These are phyloP conservation scores for Pecten maximus DNA, from an alignment of 2,888 invertebrate species.

Conservation along the genomic window DNA sequence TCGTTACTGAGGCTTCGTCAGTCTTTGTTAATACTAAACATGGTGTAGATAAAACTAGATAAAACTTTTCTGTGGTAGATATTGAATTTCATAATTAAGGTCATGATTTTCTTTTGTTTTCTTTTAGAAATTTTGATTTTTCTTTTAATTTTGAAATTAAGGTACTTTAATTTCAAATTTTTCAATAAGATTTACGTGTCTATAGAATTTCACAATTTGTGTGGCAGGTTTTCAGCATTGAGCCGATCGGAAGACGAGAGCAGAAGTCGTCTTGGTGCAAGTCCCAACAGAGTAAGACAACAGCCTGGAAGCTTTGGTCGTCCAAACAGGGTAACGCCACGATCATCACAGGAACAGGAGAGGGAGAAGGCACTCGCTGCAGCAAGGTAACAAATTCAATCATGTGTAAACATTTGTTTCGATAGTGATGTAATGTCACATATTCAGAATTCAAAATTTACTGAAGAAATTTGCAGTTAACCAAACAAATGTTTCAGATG, in stretches of 20 bases:
- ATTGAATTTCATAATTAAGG: too few species aligned
- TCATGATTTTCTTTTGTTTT: too few species aligned
- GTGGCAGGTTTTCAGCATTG: constrained; percentile 68
- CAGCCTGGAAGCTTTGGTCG: constrained; percentile 65
- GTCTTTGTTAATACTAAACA: background rate
- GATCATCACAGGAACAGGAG: constrained; percentile 78
- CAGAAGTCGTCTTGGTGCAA: constrained; percentile 70
- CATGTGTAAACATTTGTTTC: background rate
- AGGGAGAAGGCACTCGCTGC: constrained; percentile 76
- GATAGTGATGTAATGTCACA: background rate
- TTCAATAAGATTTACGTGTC: too few species aligned
- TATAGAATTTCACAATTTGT: too few species aligned
- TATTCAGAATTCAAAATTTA: background rate
- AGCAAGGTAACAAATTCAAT: constrained; percentile 69
- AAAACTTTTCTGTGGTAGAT: too few species aligned
- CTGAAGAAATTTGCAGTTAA: too few species aligned
- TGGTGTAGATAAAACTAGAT: too few species aligned
- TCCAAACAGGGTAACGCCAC: constrained; percentile 63
- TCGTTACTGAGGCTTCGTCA: background rate
- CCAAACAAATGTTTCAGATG: too few species aligned
- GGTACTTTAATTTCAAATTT: too few species aligned
- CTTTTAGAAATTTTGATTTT: too few species aligned
- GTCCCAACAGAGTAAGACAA: constrained; percentile 74
- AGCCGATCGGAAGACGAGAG: constrained; percentile 64
- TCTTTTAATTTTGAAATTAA: too few species aligned